Percentiles rank a stretch among this genome's conserved stretches.
These are phyloP conservation scores for Meiosimyza platycephala DNA, from an alignment of 2,888 invertebrate genomes.

Conservation along the genomic window DNA sequence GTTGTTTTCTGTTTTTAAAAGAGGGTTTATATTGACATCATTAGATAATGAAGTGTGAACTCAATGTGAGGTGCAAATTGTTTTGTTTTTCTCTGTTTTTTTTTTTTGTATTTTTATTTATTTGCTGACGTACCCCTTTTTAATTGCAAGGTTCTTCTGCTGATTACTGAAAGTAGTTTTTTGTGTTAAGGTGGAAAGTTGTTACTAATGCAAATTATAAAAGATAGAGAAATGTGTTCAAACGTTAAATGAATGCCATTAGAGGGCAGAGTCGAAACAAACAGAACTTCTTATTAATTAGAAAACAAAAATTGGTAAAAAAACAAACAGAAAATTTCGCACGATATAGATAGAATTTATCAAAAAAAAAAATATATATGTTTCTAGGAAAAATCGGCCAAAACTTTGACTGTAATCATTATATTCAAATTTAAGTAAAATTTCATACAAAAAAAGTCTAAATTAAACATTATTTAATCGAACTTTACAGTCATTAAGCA, in stretches of 20 bases:
- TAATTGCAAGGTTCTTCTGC: neutral
- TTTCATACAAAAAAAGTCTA: too few relatives aligned
- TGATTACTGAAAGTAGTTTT: slow-evolving; percentile 1
- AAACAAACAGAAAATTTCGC: too few relatives aligned
- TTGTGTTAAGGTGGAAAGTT: slow-evolving; percentile 16
- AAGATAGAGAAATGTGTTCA: neutral
- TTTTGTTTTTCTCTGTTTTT: slow-evolving; percentile 1
- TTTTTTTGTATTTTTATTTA: neutral
- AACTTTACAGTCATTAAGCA: too few relatives aligned
- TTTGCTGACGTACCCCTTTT: neutral
- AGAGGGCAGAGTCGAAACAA: neutral
- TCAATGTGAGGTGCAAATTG: slow-evolving; percentile 28
- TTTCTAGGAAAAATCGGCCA: too few relatives aligned
- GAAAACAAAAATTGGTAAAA: too few relatives aligned
- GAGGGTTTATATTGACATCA: slow-evolving; percentile 24
- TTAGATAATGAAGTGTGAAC: slow-evolving; percentile 32
- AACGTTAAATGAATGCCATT: neutral
- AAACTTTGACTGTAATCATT: too few relatives aligned
- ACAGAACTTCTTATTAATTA: too few relatives aligned
- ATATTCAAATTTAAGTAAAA: too few relatives aligned
- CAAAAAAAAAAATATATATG: too few relatives aligned
- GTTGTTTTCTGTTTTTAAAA: neutral
- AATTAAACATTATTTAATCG: too few relatives aligned
- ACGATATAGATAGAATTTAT: too few relatives aligned
- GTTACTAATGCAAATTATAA: slow-evolving; percentile 11